A percentile compares a stretch with the other conserved stretches of the same genome.
Conservation (phyloP, 1,140 invertebrate species). For the Brachionus koreanus region DNA sequence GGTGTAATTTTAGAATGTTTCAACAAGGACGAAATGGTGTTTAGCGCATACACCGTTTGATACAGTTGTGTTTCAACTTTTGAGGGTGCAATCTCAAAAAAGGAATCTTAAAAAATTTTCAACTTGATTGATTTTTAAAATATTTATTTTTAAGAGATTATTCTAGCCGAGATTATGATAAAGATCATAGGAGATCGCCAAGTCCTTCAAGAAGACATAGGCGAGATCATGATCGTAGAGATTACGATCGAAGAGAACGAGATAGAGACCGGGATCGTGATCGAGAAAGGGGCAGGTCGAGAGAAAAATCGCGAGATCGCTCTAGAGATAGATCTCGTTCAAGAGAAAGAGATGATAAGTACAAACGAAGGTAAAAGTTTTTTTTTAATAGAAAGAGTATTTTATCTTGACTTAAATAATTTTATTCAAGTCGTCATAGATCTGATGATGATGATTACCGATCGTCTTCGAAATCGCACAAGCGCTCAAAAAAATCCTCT, state of each 20-base stretch:
- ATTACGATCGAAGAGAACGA: background rate
- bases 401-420: background rate
- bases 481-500: constrained; percentile 36
- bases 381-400: background rate
- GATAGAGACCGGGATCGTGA: constrained; percentile 20
- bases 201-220: constrained; percentile 26
- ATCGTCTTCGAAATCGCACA: constrained; percentile 10
- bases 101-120: no score
- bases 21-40: no score
- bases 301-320: background rate
- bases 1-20: no score
- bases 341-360: constrained; percentile 28
- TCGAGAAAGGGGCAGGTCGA: background rate
- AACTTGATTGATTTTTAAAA: no score
- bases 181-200: constrained; percentile 6
- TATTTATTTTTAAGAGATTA: background rate
- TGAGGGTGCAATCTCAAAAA: no score
- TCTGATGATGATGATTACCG: constrained; percentile 41
- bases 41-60: no score
- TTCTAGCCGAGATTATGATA: background rate
- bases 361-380: constrained; percentile 33
- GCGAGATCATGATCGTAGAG: constrained; percentile 15
- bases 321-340: constrained; percentile 37
- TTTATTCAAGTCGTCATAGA: constrained; percentile 15
- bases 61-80: no score